Percentiles rank a stretch among this genome's conserved stretches.
Evolutionary conservation across 2,797 vertebrate species (phyloP).

Genomic region (Echeneis naucrates): DNA sequence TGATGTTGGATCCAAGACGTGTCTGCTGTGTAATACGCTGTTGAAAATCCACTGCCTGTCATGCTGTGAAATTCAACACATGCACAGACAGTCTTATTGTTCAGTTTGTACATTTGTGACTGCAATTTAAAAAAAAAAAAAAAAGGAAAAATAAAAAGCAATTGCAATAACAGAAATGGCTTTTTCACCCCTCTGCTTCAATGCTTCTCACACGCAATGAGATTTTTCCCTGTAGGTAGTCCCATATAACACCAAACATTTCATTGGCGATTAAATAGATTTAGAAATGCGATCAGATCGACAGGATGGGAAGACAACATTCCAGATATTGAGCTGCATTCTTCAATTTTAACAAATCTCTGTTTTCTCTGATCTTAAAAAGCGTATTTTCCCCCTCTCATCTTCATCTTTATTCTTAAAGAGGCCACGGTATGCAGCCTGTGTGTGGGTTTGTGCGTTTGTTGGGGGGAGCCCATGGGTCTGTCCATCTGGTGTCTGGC

Average conservation of each 20-base stretch:
- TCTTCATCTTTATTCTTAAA: slow-evolving; percentile 10
- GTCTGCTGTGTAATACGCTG: slow-evolving; percentile 13
- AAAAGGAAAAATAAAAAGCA: slow-evolving; percentile 37
- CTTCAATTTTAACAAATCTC: slow-evolving; percentile 45
- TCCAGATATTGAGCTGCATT: slow-evolving; percentile 46
- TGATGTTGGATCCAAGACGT: slow-evolving; percentile 21
- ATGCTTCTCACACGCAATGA: slow-evolving; percentile 48
- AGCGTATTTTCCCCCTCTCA: slow-evolving; percentile 2
- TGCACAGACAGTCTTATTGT: slow-evolving; percentile 49
- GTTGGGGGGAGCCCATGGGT: slow-evolving; percentile 30
- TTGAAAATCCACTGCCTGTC: slow-evolving; percentile 23
- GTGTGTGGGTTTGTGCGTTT: background rate
- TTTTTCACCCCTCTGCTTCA: slow-evolving; percentile 26
- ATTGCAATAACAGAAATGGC: slow-evolving; percentile 40
- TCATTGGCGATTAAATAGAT: slow-evolving; percentile 41
- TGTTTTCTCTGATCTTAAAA: slow-evolving; percentile 25
- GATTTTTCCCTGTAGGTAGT: slow-evolving; percentile 55
- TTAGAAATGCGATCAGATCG: slow-evolving; percentile 33
- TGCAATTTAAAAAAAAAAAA: slow-evolving; percentile 17
- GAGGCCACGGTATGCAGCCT: background rate
- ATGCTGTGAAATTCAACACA: slow-evolving; percentile 23
- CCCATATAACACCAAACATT: slow-evolving; percentile 30
- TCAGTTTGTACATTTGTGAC: slow-evolving; percentile 56
- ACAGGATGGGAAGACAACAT: slow-evolving; percentile 20
- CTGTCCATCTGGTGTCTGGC: slow-evolving; percentile 76